Evolutionary conservation across 2,797 vertebrate species (phyloP), one percentile per base, ranked within the genome.

Genomic region (Ctenochaetus hawaiiensis): DNA sequence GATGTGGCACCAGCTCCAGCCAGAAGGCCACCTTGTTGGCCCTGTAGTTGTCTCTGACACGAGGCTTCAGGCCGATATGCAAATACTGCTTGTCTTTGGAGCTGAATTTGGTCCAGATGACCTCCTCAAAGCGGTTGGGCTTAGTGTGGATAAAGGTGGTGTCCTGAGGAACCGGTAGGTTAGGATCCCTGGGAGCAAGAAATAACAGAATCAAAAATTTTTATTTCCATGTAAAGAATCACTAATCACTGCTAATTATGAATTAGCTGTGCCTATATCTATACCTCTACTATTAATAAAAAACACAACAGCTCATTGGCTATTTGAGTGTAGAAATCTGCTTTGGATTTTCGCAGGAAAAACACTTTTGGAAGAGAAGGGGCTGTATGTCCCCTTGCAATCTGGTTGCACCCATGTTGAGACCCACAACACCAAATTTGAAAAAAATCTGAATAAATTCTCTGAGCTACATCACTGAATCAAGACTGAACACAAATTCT

Each of bases 81-180:
- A 98, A 94, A 86, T 98, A 99, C 88, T 97, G 97, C 90, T 98
- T 98, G 92, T 98, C 97, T 91, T 98, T 98, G 73, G 96, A 96
- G 94, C 96, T 97, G 95, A 98, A 98, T 90, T 98, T 98, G 80
- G 96, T 97, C 97, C 97, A 99, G 71, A 97, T 96, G 49, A 99
- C 97, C 89, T 99, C 97, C 90, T 99, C 97, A 6, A 98, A 99
- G 82, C 97, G 97, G 91, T 98, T 99, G 37, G 97, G 97, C 82
- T 99, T 99, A 13, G 97, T 99, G 94, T 99, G 97, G 89, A 99
- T 98, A 90, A 99, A 99, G 61, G 97, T 98, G 86, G 97, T 99
- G 93, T 99, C 97, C 92, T 99, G 97, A 0, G 97, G 97, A 56
- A 99, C 96, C 0, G 97, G 97, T 43, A 96, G 92, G 91, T 98